Conservation (phyloP, 2,113 vertebrate genomes). For the Gallinago jamesoni region DNA sequence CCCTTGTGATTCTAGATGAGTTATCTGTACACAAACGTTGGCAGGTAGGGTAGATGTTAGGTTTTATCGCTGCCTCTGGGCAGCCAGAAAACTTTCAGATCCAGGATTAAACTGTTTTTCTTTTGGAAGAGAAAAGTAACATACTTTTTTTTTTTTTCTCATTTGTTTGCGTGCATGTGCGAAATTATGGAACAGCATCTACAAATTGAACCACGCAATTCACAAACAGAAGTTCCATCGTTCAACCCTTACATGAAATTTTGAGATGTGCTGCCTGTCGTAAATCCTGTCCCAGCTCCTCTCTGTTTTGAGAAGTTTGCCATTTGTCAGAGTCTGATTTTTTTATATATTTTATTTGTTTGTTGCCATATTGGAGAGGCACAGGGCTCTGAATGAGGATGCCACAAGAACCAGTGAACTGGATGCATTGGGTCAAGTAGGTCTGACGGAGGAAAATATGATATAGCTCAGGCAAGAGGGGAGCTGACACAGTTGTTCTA, state of each 20-base stretch:
- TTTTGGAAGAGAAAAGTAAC: neutral
- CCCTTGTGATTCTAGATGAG: neutral
- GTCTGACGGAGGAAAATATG: neutral
- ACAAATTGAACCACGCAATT: neutral
- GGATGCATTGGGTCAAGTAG: neutral
- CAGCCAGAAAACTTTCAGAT: slow-evolving; percentile 21
- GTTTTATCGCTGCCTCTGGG: slow-evolving; percentile 1
- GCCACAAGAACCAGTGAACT: neutral
- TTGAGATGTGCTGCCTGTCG: neutral
- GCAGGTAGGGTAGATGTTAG: neutral
- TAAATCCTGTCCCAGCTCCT: neutral
- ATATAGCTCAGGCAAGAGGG: neutral
- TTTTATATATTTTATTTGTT: neutral
- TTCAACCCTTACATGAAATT: neutral
- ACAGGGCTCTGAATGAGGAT: neutral
- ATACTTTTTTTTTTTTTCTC: neutral
- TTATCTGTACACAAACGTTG: slow-evolving; percentile 39
- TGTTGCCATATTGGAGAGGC: neutral
- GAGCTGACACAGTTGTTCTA: neutral
- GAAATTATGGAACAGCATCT: neutral
- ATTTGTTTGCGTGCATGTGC: neutral
- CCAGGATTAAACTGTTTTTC: neutral
- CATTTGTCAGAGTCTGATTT: neutral
- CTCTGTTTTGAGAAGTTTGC: neutral
- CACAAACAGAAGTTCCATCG: neutral